These are phyloP conservation scores for Furcula furcula DNA, from an alignment of 2,888 invertebrate genomes.

Conservation along the genomic window DNA sequence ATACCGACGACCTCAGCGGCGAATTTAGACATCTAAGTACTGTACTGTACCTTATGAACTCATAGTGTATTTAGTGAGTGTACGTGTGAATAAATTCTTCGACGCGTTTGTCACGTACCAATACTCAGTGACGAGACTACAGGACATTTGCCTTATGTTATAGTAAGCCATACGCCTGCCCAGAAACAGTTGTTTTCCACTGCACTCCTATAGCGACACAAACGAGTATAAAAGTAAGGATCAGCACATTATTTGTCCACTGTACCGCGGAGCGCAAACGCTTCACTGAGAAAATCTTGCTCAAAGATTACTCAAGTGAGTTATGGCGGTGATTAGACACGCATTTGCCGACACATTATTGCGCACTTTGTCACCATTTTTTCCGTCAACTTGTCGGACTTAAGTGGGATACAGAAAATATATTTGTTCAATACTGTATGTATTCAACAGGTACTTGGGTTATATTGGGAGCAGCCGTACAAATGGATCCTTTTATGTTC, in stretches of 20 bases:
- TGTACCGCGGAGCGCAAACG: slow-evolving; percentile 21
- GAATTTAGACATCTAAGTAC: no score
- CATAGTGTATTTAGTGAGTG: no score
- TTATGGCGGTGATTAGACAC: slow-evolving; percentile 20
- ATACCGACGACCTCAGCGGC: no score
- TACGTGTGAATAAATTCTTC: no score
- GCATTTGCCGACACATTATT: slow-evolving; percentile 18
- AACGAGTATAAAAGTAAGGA: slow-evolving; percentile 11
- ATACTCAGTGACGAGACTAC: no score
- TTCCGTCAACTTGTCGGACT: slow-evolving; percentile 9
- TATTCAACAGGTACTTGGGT: slow-evolving; percentile 6
- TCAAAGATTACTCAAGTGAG: slow-evolving; percentile 19
- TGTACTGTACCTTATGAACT: no score
- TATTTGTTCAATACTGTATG: slow-evolving; percentile 4
- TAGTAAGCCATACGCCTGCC: no score
- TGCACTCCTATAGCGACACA: no score
- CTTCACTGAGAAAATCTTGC: slow-evolving; percentile 11
- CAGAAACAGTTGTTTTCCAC: no score
- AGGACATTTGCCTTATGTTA: no score
- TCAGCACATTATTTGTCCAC: slow-evolving; percentile 33
- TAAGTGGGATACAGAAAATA: slow-evolving; percentile 10
- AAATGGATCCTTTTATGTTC: slow-evolving; percentile 9
- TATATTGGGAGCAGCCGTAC: slow-evolving; percentile 7
- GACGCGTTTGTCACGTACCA: no score
- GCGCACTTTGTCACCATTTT: slow-evolving; percentile 7